Base-by-base conservation (phyloP, 2,113 vertebrate species). In the Aramus guarauna region DNA sequence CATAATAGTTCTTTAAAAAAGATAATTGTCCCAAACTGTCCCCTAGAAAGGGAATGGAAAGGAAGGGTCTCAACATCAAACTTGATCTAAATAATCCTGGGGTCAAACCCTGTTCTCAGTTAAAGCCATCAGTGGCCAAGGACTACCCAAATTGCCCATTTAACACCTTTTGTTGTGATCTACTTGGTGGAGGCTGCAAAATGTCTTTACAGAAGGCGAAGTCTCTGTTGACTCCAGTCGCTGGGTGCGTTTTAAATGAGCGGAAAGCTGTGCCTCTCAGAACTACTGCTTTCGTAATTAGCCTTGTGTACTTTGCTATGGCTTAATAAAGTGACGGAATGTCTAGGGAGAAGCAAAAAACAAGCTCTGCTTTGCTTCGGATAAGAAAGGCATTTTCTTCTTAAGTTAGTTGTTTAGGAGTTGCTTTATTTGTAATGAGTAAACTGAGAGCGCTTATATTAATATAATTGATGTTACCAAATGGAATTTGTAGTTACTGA, bases 401-500 rank as follows among this genome's bases (percentile, higher is more conserved):
- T 52, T 34, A 73, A 80, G n/a, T 37, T 64, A 67, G 50, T 32
- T 88, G 39, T 92, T 96, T 91, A 89, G 90, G 52, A 59, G 24
- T 53, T 88, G 76, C 74, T 97, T 59, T 92, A 88, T 92, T 93
- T 60, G 52, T 47, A 94, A 94, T 52, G 88, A 95, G 84, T 80
- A 95, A 97, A 94, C 92, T 26, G 50, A 75, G 58, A 58, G 68
- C 58, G 39, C 82, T 95, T 77, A 84, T 91, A 86, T 92, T 90
- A 92, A 90, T 78, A 26, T 91, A 92, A 96, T 85, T 94, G 59
- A 89, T 93, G 84, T 45, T 95, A 88, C 41, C 56, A 74, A 30
- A 56, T 56, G 48, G 96, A 95, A 76, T 96, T 92, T 83, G 36
- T 18, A 59, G 89, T 63, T 97, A 75, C 80, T 88, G 95, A 95